A percentile compares a stretch with the other conserved stretches of the same genome.
Evolutionary conservation across 1,140 invertebrate genomes (phyloP).

Genomic region (Periplaneta americana): DNA sequence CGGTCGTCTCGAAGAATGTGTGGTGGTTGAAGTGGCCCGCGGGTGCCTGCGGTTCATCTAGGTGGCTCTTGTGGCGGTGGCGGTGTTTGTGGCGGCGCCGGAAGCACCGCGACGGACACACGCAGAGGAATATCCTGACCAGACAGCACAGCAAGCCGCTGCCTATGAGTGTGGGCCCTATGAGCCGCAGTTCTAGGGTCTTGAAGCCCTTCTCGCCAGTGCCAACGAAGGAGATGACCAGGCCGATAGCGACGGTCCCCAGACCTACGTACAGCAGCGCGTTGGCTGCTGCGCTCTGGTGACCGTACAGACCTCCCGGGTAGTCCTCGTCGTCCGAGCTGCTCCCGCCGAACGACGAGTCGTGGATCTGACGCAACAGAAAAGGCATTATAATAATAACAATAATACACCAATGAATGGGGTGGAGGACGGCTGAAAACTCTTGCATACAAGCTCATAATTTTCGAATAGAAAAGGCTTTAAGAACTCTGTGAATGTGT

Average conservation of each 20-base stretch:
- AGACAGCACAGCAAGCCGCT: slow-evolving; percentile 51
- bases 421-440: too few species aligned
- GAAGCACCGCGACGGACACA: slow-evolving; percentile 47
- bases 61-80: slow-evolving; percentile 26
- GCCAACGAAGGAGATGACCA: slow-evolving; percentile 82
- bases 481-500: too few species aligned
- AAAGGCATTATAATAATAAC: too few species aligned
- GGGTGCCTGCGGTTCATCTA: not conserved
- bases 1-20: slow-evolving; percentile 6
- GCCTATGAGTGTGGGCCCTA: slow-evolving; percentile 70
- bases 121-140: slow-evolving; percentile 50
- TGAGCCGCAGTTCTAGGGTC: slow-evolving; percentile 72
- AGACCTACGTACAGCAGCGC: slow-evolving; percentile 79
- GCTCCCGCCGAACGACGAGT: slow-evolving; percentile 64
- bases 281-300: slow-evolving; percentile 61
- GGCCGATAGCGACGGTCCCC: slow-evolving; percentile 70
- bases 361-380: slow-evolving; percentile 71
- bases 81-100: slow-evolving; percentile 30
- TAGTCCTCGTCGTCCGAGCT: slow-evolving; percentile 50
- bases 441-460: too few species aligned
- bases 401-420: too few species aligned
- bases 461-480: too few species aligned
- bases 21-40: not conserved
- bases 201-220: slow-evolving; percentile 87
- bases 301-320: slow-evolving; percentile 34